Conservation (phyloP, 2,888 invertebrate species). For the Caenorhabditis japonica region DNA sequence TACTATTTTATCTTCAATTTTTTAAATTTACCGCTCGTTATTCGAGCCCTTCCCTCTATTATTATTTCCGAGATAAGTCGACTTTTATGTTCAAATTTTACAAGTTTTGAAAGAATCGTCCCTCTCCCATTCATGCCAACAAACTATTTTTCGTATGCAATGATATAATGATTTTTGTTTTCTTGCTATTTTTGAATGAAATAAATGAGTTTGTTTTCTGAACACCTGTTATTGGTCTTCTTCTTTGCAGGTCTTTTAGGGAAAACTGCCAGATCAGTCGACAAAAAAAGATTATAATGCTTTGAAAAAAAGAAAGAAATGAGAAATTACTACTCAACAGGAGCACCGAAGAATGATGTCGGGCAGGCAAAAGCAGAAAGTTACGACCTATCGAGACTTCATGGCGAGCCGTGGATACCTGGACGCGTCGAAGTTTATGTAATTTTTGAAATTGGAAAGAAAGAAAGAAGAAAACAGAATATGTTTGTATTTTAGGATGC, state of each 20-base stretch:
- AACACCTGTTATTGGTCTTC: constrained; percentile 2
- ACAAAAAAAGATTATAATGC: neutral
- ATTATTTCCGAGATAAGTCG: too few species aligned
- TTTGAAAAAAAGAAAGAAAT: constrained; percentile 4
- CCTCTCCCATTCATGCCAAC: too few species aligned
- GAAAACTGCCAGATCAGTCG: constrained; percentile 11
- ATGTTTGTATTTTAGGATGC: constrained; percentile 28
- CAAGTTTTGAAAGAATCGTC: too few species aligned
- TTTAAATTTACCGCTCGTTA: neutral
- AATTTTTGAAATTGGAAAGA: neutral
- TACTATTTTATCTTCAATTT: constrained; percentile 6
- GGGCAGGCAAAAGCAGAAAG: constrained; percentile 22
- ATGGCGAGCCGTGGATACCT: constrained; percentile 49
- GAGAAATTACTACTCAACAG: constrained; percentile 1
- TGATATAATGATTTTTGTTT: too few species aligned
- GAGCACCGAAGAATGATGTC: constrained; percentile 26
- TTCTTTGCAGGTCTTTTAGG: neutral
- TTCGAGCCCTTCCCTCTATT: neutral
- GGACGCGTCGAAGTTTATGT: constrained; percentile 41
- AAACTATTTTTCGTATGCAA: too few species aligned
- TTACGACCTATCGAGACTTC: constrained; percentile 48
- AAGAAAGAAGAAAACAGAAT: neutral
- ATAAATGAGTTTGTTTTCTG: constrained; percentile 10
- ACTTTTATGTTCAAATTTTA: too few species aligned
- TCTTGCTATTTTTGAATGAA: neutral